A percentile compares a stretch with the other conserved stretches of the same genome.
phyloP scores from a whole-genome alignment of 2,888 invertebrate genomes.

The Acrobasis consociella region DNA sequence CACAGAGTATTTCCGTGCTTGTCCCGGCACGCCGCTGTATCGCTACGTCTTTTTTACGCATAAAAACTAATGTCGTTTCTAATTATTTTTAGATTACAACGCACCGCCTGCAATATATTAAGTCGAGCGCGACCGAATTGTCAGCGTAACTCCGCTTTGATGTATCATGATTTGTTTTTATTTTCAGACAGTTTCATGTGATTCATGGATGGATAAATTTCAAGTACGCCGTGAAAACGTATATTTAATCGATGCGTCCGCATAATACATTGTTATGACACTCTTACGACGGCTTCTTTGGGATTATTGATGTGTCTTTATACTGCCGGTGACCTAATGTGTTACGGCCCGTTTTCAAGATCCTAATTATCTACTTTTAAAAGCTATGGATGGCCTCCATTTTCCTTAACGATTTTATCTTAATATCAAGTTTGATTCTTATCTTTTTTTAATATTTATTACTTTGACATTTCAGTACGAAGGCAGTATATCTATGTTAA shows the following conservation, averaged over 20 bases:
- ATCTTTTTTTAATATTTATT: conserved; percentile 16
- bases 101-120: conserved; percentile 80
- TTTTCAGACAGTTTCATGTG: conserved; percentile 74
- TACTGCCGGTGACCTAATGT: conserved; percentile 13
- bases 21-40: conserved; percentile 59
- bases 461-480: conserved; percentile 6
- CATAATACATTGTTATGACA: conserved; percentile 71
- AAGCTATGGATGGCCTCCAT: conserved; percentile 5
- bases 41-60: conserved; percentile 77
- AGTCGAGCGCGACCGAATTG: conserved; percentile 76
- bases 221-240: conserved; percentile 68
- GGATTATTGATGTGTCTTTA: conserved; percentile 39
- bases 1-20: conserved; percentile 75
- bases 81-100: conserved; percentile 83
- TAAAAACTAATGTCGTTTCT: conserved; percentile 81
- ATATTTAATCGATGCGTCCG: conserved; percentile 70
- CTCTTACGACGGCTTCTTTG: conserved; percentile 47
- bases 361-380: conserved; percentile 21
- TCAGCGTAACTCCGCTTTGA: conserved; percentile 82
- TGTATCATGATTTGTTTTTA: conserved; percentile 80
- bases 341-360: conserved; percentile 28
- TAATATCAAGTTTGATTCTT: conserved; percentile 13
- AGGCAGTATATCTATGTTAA: conserved; percentile 13
- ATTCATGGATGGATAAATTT: conserved; percentile 78
- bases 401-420: conserved; percentile 14